Evolutionary conservation across 2,797 vertebrate species (phyloP), one percentile per base, ranked within the genome.

Genomic region (Coreius guichenoti): DNA sequence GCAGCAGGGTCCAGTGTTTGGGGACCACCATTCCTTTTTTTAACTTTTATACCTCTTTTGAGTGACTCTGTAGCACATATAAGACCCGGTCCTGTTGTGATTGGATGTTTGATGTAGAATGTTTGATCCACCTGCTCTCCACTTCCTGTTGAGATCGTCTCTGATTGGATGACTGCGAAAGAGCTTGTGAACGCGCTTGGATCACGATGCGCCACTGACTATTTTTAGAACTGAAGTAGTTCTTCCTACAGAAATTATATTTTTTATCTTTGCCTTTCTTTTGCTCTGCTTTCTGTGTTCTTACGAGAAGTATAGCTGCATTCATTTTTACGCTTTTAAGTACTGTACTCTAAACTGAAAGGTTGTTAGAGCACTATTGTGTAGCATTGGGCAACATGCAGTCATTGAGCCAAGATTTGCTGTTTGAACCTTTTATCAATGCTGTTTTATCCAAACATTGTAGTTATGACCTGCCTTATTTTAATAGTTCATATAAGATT

Each of bases 401-500:
- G 73, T 88, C 39, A 58, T 67, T 86, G 80, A 89, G 82, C 61
- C 72, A 58, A 47, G 65, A 56, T 70, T 85, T 74, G 19, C 11
- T 49, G 73, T 88, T 69, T 58, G 23, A 45, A 31, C 14, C 12
- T 84, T 69, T 68, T 43, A 49, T 81, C 49, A 29, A 47, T 76
- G 61, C 39, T 82, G 78, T 79, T 84, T 86, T 79, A 82, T 86
- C n/a, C 31, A 54, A 39, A 61, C 70, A 78, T 77, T 67, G 87
- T 92, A 92, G 91, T 81, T 83, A 49, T 80, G 81, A 70, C 85
- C 90, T 91, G 92, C 93, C 92, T 94, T 93, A 94, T 89, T 85
- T 91, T 80, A 91, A 89, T 69, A 76, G 88, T 84, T 90, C 26
- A 58, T 8, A 68, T 78, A 81, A 70, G 87, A 51, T 63, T 87